Conservation (phyloP, 2,113 vertebrate genomes). For the Zosterops hypoxanthus region DNA sequence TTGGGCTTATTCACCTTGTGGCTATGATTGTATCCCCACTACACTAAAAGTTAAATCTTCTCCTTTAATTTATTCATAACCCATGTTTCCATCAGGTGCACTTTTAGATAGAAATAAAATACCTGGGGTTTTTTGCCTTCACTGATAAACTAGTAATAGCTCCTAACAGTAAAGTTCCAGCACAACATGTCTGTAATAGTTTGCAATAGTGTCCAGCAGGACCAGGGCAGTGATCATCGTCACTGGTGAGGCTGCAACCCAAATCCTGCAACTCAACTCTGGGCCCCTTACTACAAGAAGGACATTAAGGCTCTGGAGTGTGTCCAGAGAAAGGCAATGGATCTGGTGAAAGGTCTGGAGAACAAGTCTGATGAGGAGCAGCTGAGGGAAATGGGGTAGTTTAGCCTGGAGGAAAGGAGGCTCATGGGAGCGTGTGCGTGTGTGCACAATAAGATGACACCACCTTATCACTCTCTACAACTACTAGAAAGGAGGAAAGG, state of each 20-base stretch:
- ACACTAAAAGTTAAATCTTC: neutral
- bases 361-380: neutral
- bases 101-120: neutral
- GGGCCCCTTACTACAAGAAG: neutral
- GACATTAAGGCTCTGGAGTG: accelerated
- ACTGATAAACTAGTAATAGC: neutral
- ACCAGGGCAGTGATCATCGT: accelerated
- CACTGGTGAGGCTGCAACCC: neutral
- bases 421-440: accelerated
- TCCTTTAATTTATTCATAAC: neutral
- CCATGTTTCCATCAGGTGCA: neutral
- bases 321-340: neutral
- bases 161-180: neutral
- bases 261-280: neutral
- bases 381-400: neutral
- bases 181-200: neutral
- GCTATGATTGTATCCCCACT: neutral
- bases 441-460: accelerated
- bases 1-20: neutral
- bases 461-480: no score
- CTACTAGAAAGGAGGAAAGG: neutral
- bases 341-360: neutral
- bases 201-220: neutral
- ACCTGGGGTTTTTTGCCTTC: neutral
- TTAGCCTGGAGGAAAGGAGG: neutral